A percentile compares a stretch with the other conserved stretches of the same genome.
Evolutionary conservation across 2,888 invertebrate species (phyloP).

Genomic region (Pyrgus malvae): DNA sequence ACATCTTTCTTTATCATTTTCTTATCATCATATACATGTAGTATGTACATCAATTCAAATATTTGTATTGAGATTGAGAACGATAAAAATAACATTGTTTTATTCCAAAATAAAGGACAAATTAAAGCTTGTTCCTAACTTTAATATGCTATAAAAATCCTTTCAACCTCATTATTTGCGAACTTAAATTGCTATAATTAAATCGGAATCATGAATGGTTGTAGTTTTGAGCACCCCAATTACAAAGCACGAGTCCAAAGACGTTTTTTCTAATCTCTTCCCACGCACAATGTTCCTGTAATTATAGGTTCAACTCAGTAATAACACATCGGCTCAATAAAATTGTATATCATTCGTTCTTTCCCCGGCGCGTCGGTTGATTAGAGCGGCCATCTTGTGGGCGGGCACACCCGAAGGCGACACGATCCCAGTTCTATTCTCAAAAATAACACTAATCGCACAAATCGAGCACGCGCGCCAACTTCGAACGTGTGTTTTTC

Average conservation of each 20-base stretch:
- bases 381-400: constrained; percentile 81
- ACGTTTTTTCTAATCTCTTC: constrained; percentile 78
- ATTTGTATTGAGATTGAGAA: no score
- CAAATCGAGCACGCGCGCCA: constrained; percentile 75
- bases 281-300: constrained; percentile 76
- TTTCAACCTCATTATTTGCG: constrained; percentile 37
- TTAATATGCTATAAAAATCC: constrained; percentile 22
- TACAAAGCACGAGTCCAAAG: constrained; percentile 70
- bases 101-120: not conserved
- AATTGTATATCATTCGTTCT: constrained; percentile 79
- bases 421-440: constrained; percentile 79
- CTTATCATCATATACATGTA: no score
- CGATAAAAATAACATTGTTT: not conserved
- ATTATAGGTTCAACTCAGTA: constrained; percentile 76
- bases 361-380: constrained; percentile 73
- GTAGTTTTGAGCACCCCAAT: constrained; percentile 55
- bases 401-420: constrained; percentile 77
- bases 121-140: constrained; percentile 9
- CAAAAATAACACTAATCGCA: constrained; percentile 79
- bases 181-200: constrained; percentile 49
- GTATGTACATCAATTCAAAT: no score
- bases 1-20: no score
- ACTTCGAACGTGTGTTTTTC: constrained; percentile 77
- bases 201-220: constrained; percentile 65
- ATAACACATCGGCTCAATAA: constrained; percentile 80